Percentiles rank a stretch among this genome's conserved stretches.
phyloP scores from a whole-genome alignment of 64 coral and sea anemone species.

The Exaiptasia diaphana region DNA sequence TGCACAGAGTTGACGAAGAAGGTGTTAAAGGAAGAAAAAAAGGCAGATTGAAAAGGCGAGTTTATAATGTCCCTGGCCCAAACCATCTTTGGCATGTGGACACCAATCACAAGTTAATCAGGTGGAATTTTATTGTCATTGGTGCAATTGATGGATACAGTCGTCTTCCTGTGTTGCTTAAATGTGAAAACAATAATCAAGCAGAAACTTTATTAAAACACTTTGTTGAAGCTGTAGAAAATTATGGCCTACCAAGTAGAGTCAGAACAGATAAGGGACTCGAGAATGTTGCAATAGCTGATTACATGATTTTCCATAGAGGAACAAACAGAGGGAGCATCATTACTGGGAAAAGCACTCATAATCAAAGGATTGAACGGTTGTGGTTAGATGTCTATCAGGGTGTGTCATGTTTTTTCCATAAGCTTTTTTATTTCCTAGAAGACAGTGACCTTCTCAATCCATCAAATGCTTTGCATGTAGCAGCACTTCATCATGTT shows the following conservation, averaged over 20 bases:
- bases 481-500: conserved; percentile 63
- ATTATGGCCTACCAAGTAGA: conserved; percentile 66
- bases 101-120: conserved; percentile 49
- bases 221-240: conserved; percentile 45
- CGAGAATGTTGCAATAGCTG: conserved; percentile 65
- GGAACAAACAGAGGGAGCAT: conserved; percentile 57
- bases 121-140: conserved; percentile 66
- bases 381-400: conserved; percentile 51
- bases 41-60: conserved; percentile 33
- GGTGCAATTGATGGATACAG: conserved; percentile 74
- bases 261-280: conserved; percentile 58
- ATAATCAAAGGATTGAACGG: conserved; percentile 43
- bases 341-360: conserved; percentile 73
- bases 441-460: conserved; percentile 57
- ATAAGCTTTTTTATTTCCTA: conserved; percentile 55
- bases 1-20: conserved; percentile 46
- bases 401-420: conserved; percentile 50
- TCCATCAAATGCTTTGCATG: conserved; percentile 32
- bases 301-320: conserved; percentile 68
- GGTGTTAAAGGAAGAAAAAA: conserved; percentile 53
- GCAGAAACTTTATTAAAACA: conserved; percentile 47
- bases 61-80: conserved; percentile 45
- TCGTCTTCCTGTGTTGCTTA: conserved; percentile 56
- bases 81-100: conserved; percentile 41
- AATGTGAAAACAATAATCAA: conserved; percentile 62